Evolutionary conservation across 2,888 invertebrate genomes (phyloP).

Genomic region (Druceiella hillmani): DNA sequence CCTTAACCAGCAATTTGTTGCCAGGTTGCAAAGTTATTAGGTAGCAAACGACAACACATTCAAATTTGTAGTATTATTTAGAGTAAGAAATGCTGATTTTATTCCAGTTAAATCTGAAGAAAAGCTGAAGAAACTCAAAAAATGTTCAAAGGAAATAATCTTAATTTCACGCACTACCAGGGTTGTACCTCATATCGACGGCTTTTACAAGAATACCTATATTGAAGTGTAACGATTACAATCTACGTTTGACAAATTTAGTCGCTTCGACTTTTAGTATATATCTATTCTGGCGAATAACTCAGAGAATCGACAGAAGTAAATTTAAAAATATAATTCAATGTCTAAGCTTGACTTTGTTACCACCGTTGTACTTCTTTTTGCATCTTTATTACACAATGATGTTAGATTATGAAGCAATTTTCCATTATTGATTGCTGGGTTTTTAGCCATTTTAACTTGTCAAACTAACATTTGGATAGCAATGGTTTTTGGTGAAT

Average conservation of each 20-base stretch:
- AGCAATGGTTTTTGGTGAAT: conserved; percentile 58
- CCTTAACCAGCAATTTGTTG: no score
- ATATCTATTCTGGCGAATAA: conserved; percentile 57
- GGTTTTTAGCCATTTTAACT: conserved; percentile 65
- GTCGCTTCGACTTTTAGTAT: conserved; percentile 66
- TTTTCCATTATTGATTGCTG: conserved; percentile 37
- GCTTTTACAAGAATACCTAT: conserved; percentile 55
- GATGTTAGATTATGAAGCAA: conserved; percentile 42
- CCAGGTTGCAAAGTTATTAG: no score
- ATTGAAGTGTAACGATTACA: conserved; percentile 58
- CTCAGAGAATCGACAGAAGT: conserved; percentile 33
- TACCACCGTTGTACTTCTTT: conserved; percentile 90
- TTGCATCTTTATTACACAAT: conserved; percentile 94
- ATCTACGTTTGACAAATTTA: conserved; percentile 68
- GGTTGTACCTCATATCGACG: conserved; percentile 74
- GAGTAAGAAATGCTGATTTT: no score
- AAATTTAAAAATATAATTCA: conserved; percentile 46
- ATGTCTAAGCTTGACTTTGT: conserved; percentile 59
- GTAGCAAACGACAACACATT: no score
- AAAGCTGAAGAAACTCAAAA: no score
- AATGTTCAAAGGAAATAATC: no score
- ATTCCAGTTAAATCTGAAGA: no score
- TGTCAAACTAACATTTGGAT: conserved; percentile 98
- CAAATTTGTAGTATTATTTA: no score
- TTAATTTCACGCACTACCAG: no score